Evolutionary conservation across 2,113 vertebrate species (phyloP).

Genomic region (Accipiter virgatus): DNA sequence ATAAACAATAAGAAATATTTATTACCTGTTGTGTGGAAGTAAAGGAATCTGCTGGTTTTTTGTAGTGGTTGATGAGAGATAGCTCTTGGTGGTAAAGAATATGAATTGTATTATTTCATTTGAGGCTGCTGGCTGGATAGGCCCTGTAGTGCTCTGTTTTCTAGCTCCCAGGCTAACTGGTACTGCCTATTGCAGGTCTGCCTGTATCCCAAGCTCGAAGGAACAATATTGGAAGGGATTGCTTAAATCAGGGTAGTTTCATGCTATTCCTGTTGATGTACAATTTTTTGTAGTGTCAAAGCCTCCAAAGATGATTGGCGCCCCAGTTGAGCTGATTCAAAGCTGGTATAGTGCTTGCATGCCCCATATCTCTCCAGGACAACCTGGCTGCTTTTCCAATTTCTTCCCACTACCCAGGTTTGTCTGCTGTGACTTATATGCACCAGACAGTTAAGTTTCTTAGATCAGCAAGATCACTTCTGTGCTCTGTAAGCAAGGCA

Average conservation of each 20-base stretch:
- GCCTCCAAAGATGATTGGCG: neutral
- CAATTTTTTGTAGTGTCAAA: neutral
- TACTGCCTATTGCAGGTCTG: neutral
- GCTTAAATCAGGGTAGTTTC: neutral
- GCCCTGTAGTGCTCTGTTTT: neutral
- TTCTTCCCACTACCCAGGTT: neutral
- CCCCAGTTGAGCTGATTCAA: neutral
- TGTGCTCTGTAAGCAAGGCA: neutral
- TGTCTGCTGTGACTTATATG: neutral
- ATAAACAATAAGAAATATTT: neutral
- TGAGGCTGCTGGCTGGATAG: neutral
- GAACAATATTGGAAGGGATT: neutral
- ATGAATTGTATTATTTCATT: neutral
- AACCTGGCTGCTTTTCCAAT: neutral
- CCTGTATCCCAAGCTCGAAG: neutral
- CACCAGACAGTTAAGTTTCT: neutral
- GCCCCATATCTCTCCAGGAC: neutral
- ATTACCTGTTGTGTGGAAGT: neutral
- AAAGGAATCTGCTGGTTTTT: neutral
- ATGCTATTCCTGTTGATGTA: neutral
- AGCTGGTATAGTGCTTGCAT: neutral
- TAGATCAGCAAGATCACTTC: neutral
- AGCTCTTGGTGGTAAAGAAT: neutral
- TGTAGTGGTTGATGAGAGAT: neutral
- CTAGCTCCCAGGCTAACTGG: neutral